Conservation (phyloP, 2,888 invertebrate genomes). For the Standfussiana lucernea region DNA sequence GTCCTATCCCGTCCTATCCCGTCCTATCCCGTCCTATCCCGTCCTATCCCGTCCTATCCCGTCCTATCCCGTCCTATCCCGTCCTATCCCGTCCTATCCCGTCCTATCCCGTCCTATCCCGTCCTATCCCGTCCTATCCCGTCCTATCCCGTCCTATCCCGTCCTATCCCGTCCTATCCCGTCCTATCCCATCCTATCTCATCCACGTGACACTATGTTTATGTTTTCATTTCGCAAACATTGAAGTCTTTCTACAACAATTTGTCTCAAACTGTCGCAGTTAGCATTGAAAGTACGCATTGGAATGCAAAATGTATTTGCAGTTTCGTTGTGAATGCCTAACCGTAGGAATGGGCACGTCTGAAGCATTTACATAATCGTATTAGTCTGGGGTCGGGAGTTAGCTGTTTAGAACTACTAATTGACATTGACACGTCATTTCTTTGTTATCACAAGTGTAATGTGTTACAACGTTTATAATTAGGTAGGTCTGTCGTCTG, state of each 20-base stretch:
- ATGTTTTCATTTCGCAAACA: conserved; percentile 2
- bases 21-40: too few relatives aligned
- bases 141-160: too few relatives aligned
- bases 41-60: too few relatives aligned
- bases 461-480: not conserved
- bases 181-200: too few relatives aligned
- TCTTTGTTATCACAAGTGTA: conserved; percentile 28
- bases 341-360: conserved; percentile 60
- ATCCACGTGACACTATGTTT: too few relatives aligned
- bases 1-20: too few relatives aligned
- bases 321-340: conserved; percentile 34
- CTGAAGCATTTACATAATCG: conserved; percentile 70
- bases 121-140: too few relatives aligned
- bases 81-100: too few relatives aligned
- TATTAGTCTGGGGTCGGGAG: conserved; percentile 65
- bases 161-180: too few relatives aligned
- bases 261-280: conserved; percentile 7
- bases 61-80: too few relatives aligned
- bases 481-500: not conserved
- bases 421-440: conserved; percentile 65
- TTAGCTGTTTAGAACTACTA: conserved; percentile 52
- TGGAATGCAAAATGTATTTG: conserved; percentile 55
- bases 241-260: conserved; percentile 11
- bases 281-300: conserved; percentile 24
- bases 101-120: too few relatives aligned